Conservation (phyloP, 2,797 vertebrate species). For the Lepus townsendii region DNA sequence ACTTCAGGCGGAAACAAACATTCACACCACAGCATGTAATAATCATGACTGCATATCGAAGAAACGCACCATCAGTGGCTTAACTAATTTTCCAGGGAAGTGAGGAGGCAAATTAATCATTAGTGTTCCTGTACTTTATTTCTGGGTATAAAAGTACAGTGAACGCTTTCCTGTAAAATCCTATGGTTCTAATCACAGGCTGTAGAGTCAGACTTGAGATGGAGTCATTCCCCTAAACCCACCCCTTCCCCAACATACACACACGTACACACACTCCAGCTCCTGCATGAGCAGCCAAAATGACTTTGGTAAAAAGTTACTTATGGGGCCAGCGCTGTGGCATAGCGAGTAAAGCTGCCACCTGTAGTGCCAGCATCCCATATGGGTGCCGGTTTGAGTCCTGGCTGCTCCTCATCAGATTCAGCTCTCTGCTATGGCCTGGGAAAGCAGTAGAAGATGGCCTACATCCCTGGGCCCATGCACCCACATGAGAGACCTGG, state of each 20-base stretch:
- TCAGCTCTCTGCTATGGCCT: too few species aligned
- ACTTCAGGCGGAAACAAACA: background rate
- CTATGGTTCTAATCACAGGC: conserved; percentile 3
- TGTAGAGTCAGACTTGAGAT: background rate
- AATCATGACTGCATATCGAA: background rate
- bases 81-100: conserved; percentile 29
- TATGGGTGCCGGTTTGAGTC: too few species aligned
- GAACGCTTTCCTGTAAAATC: conserved; percentile 15
- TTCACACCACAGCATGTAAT: background rate
- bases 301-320: background rate
- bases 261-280: background rate
- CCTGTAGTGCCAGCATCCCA: too few species aligned
- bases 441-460: too few species aligned
- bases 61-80: background rate
- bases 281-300: conserved; percentile 1
- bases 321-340: too few species aligned
- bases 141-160: conserved; percentile 1
- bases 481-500: too few species aligned
- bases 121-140: conserved; percentile 29
- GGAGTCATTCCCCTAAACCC: background rate
- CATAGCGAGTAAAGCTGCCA: too few species aligned
- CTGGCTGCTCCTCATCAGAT: too few species aligned
- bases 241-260: too few species aligned
- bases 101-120: conserved; percentile 26
- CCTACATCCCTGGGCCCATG: too few species aligned